Evolutionary conservation across 2,113 vertebrate genomes (phyloP).

Genomic region (Dipodomys spectabilis): DNA sequence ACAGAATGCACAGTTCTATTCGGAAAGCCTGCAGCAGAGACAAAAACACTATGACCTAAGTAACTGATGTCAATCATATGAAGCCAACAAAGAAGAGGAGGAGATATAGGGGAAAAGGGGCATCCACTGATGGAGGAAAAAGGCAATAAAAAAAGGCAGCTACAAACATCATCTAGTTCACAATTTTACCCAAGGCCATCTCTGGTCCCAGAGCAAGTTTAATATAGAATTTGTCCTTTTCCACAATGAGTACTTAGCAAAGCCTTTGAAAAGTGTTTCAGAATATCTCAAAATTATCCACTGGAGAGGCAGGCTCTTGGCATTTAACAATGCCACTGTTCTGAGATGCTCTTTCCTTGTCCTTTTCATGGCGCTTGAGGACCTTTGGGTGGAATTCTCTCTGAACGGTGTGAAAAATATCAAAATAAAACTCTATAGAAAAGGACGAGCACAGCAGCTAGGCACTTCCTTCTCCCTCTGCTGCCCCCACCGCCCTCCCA

Average conservation of each 20-base stretch:
- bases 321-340: conserved; percentile 73
- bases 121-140: not conserved
- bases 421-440: conserved; percentile 59
- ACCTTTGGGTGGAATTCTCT: conserved; percentile 65
- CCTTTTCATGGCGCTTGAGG: conserved; percentile 69
- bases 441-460: not conserved
- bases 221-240: conserved; percentile 78
- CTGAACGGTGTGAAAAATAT: conserved; percentile 69
- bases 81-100: not conserved
- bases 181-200: conserved; percentile 34
- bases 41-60: not conserved
- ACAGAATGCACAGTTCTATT: not conserved
- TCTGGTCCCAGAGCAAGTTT: conserved; percentile 56
- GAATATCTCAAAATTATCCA: conserved; percentile 73
- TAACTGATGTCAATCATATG: not conserved
- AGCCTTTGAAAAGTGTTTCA: conserved; percentile 76
- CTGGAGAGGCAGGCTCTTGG: conserved; percentile 76
- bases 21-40: not conserved
- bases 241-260: conserved; percentile 69
- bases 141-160: conserved; percentile 4
- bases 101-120: not conserved
- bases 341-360: conserved; percentile 70
- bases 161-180: not conserved
- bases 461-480: not conserved
- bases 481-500: not conserved